Evolutionary conservation across 2,113 vertebrate genomes (phyloP).

Genomic region (Tympanuchus pallidicinctus): DNA sequence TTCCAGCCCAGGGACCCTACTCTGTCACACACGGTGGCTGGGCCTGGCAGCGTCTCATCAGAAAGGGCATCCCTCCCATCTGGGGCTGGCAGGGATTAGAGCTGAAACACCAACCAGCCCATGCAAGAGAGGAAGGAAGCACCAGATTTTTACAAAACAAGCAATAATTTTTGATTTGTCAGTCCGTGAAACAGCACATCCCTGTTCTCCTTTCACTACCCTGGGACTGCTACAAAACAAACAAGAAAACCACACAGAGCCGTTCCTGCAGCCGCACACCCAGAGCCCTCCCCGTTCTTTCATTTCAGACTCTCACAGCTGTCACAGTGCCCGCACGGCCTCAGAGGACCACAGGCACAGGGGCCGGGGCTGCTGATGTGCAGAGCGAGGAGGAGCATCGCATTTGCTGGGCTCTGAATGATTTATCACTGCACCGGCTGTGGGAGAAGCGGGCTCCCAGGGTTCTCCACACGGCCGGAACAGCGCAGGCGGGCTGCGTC

Average conservation of each 20-base stretch:
- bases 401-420: slow-evolving; percentile 65
- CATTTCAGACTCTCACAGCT: slow-evolving; percentile 44
- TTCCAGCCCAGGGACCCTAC: neutral
- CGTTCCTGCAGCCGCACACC: neutral
- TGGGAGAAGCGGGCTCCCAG: slow-evolving; percentile 52
- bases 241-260: neutral
- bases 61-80: neutral
- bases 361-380: slow-evolving; percentile 38
- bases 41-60: slow-evolving; percentile 6
- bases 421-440: slow-evolving; percentile 62
- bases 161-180: neutral
- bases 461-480: slow-evolving; percentile 46
- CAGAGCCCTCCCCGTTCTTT: neutral
- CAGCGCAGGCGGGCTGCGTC: slow-evolving; percentile 43
- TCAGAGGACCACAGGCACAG: slow-evolving; percentile 43
- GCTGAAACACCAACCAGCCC: accelerated
- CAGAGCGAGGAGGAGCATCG: slow-evolving; percentile 12
- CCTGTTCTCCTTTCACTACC: neutral
- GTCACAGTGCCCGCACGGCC: slow-evolving; percentile 30
- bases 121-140: neutral
- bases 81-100: neutral
- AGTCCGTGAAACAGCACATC: neutral
- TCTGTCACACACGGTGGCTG: accelerated
- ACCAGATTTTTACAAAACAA: neutral
- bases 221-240: neutral